These are phyloP conservation scores for Hirundo rustica DNA, from an alignment of 2,797 vertebrate species.

Conservation along the genomic window DNA sequence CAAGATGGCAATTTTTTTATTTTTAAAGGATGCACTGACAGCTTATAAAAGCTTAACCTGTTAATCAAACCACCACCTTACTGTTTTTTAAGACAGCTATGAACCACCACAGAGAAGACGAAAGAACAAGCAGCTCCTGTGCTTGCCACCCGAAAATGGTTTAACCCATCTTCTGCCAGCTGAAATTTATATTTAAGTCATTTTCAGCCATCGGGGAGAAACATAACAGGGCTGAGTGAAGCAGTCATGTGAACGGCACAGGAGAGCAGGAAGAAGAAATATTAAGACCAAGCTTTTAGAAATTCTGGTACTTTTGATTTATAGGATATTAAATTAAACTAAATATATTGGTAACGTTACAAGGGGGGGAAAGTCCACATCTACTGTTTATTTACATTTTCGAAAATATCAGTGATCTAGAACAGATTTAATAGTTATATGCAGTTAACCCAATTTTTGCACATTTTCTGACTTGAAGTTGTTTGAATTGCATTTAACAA, in stretches of 20 bases:
- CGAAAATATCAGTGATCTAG: neutral
- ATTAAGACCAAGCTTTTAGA: neutral
- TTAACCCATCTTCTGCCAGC: neutral
- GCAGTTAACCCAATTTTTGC: neutral
- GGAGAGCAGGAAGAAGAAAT: neutral
- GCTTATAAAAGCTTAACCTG: constrained; percentile 13
- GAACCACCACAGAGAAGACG: neutral
- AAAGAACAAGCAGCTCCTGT: neutral
- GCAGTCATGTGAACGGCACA: neutral
- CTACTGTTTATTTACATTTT: neutral
- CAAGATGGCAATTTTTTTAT: neutral
- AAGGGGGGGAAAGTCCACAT: neutral
- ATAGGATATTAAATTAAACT: neutral
- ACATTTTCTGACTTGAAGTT: neutral
- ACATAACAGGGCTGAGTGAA: neutral
- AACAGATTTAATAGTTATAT: neutral
- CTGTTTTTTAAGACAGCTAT: neutral
- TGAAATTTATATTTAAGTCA: constrained; percentile 39
- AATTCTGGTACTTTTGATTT: neutral
- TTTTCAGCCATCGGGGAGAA: constrained; percentile 44
- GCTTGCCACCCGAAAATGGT: neutral
- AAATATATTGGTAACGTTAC: neutral
- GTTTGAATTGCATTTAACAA: neutral
- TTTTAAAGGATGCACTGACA: neutral
- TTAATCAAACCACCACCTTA: neutral